Evolutionary conservation across 2,888 invertebrate genomes (phyloP).

Genomic region (Cryptocheilus praepositus): DNA sequence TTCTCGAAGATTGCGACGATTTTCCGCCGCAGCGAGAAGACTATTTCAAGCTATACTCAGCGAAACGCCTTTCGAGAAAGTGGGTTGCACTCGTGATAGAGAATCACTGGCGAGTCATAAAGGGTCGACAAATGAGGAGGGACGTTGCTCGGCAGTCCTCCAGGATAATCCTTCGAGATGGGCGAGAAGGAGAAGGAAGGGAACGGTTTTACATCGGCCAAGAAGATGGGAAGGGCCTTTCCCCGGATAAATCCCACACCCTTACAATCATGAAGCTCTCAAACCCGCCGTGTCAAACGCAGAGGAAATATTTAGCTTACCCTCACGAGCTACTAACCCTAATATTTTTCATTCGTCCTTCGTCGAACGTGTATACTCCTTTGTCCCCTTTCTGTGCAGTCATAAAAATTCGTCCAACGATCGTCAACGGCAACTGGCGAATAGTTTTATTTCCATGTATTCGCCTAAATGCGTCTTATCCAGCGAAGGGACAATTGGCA

Average conservation of each 20-base stretch:
- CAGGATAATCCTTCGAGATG: slow-evolving; percentile 47
- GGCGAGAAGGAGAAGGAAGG: slow-evolving; percentile 8
- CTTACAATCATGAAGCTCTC: slow-evolving; percentile 12
- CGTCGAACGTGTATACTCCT: too few species aligned
- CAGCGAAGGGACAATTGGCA: too few species aligned
- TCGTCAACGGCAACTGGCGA: too few species aligned
- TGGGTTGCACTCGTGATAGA: not conserved
- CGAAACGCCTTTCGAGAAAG: too few species aligned
- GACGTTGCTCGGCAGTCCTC: slow-evolving; percentile 21
- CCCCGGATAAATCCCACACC: slow-evolving; percentile 19
- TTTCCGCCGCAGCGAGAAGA: too few species aligned
- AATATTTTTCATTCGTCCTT: too few species aligned
- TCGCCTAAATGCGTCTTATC: not conserved
- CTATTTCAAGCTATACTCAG: too few species aligned
- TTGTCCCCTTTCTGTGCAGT: too few species aligned
- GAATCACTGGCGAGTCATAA: slow-evolving; percentile 44
- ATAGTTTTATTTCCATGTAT: not conserved
- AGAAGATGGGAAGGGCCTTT: slow-evolving; percentile 22
- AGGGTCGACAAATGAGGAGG: slow-evolving; percentile 43
- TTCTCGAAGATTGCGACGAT: too few species aligned
- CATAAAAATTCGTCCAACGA: too few species aligned
- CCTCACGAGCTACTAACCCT: not conserved
- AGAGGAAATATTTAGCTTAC: not conserved
- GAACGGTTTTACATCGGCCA: slow-evolving; percentile 1
- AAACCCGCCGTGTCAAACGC: slow-evolving; percentile 12